Base-by-base conservation (phyloP, 2,888 invertebrate species). In the Pseudococcus longispinus region DNA sequence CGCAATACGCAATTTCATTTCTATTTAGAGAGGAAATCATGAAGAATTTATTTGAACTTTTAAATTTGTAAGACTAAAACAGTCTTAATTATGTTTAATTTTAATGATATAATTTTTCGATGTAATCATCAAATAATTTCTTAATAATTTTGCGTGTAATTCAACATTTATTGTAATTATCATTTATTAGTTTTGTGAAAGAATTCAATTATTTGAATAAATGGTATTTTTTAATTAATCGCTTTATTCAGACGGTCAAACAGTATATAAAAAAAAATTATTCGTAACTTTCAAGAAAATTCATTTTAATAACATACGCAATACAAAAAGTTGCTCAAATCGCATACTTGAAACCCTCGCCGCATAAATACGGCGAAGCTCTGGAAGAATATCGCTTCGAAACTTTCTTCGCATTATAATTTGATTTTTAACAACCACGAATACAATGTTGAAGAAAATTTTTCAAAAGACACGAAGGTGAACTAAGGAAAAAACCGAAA, bases 141-240 rank as follows among this genome's bases (percentile, higher is more conserved):
- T 80, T 42, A 42, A 80, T 80, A 9, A 80, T 42, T 42, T 42
- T 42, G 42, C 23, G 77, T 80, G 77, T 80, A 80, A 42, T 80
- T 80, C 77, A 80, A 80, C 37, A 80, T 80, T 80, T 20, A 80
- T 80, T 80, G 77, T 80, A 80, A 80, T 80, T 80, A 80, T 80
- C 9, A 80, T 80, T 77, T 18, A 80, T 80, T 80, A 80, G 77
- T 80, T 80, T 80, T 80, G 77, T 80, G 77, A 80, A 80, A 80
- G 42, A 80, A 80, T 80, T 80, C 42, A 80, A 80, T 42, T 42
- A 80, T 80, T 80, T 80, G 77, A 80, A 42, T 80, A 80, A 80
- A 80, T 42, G 37, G 23, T 80, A 80, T 80, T 80, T 80, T 80
- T 80, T 80, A 80, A 80, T 80, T 60, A 6, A 60, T n/a, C n/a